phyloP scores from a whole-genome alignment of 1,140 invertebrate genomes.

The Dendroctonus ponderosae region DNA sequence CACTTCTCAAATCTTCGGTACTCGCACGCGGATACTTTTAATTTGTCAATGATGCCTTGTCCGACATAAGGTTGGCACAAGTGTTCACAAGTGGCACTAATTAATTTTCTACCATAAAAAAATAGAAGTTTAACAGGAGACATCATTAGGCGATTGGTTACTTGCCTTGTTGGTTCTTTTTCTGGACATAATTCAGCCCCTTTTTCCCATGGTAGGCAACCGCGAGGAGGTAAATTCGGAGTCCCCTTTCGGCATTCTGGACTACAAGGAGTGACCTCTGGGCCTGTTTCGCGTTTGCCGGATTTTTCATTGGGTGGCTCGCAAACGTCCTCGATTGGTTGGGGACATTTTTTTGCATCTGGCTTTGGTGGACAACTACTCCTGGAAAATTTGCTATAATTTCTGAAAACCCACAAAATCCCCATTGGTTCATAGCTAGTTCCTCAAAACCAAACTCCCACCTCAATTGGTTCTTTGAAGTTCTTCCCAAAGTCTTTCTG shows the following conservation, averaged over 20 bases:
- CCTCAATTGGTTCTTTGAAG: constrained; percentile 16
- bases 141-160: constrained; percentile 1
- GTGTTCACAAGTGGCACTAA: constrained; percentile 20
- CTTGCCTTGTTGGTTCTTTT: constrained; percentile 5
- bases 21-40: constrained; percentile 22
- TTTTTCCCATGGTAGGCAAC: constrained; percentile 33
- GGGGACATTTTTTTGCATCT: not conserved
- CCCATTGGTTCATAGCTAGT: not conserved
- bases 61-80: constrained; percentile 27
- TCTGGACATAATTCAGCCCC: constrained; percentile 14
- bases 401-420: not conserved
- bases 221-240: constrained; percentile 15
- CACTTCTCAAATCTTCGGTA: constrained; percentile 27
- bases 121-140: not conserved
- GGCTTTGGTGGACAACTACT: constrained; percentile 1
- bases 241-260: constrained; percentile 14
- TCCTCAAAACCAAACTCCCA: not conserved
- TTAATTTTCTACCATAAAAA: constrained; percentile 11
- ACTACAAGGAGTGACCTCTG: constrained; percentile 1
- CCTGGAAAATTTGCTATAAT: not conserved
- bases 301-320: not conserved
- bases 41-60: constrained; percentile 24
- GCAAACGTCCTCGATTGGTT: not conserved
- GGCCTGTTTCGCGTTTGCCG: not conserved
- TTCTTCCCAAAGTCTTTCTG: constrained; percentile 20